These are phyloP conservation scores for Magallana gigas DNA, from an alignment of 1,140 invertebrate genomes.

Conservation along the genomic window DNA sequence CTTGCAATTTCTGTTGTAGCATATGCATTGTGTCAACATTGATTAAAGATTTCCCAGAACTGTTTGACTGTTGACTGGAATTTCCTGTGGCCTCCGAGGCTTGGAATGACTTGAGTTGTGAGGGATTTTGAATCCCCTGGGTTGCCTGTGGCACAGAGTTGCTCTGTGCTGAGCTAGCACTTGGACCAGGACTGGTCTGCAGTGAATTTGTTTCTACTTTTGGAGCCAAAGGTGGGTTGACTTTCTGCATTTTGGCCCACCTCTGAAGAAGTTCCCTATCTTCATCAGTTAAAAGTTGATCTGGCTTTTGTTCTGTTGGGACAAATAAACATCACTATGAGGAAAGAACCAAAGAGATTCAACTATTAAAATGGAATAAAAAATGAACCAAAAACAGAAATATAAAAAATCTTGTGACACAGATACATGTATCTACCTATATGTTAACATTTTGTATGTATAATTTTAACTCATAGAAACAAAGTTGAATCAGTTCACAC, in stretches of 20 bases:
- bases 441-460: too few species aligned
- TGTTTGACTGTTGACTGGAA: conserved; percentile 1
- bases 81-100: background rate
- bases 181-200: background rate
- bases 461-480: too few species aligned
- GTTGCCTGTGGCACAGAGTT: background rate
- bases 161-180: background rate
- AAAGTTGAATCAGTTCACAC: too few species aligned
- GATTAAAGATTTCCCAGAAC: conserved; percentile 18
- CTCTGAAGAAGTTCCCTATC: conserved; percentile 73
- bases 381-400: too few species aligned
- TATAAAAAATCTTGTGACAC: too few species aligned
- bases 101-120: conserved; percentile 7
- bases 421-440: too few species aligned
- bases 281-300: conserved; percentile 61
- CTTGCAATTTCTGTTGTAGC: conserved; percentile 35
- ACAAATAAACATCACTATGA: too few species aligned
- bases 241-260: conserved; percentile 74
- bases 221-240: conserved; percentile 47
- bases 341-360: too few species aligned
- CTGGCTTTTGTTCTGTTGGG: conserved; percentile 32
- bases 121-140: background rate
- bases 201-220: conserved; percentile 38
- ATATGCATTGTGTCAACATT: conserved; percentile 41
- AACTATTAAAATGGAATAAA: too few species aligned